Conservation (phyloP, 1,140 invertebrate species). For the Panagrolaimus sp. region DNA sequence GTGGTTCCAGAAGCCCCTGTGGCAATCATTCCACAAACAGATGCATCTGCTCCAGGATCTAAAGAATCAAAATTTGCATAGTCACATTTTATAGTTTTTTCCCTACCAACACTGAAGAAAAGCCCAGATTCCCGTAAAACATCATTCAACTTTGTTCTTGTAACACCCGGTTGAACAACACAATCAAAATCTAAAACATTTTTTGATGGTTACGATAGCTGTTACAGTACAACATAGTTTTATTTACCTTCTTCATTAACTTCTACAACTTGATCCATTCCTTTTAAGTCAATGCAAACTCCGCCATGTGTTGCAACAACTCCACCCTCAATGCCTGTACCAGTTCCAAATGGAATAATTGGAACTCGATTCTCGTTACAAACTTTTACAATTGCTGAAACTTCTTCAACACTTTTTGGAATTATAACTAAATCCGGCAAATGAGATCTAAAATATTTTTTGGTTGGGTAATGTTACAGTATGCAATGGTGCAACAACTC, state of each 20-base stretch:
- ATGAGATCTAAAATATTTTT: constrained; percentile 15
- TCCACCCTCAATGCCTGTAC: constrained; percentile 65
- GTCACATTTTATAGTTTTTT: background rate
- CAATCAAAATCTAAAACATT: too few relatives aligned
- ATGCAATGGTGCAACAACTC: constrained; percentile 13
- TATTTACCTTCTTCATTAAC: constrained; percentile 63
- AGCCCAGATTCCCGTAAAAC: constrained; percentile 64
- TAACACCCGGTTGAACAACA: constrained; percentile 64
- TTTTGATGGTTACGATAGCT: too few relatives aligned
- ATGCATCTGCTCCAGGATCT: constrained; percentile 67
- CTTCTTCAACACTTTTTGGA: constrained; percentile 62
- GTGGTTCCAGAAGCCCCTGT: constrained; percentile 67
- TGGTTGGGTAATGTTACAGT: background rate
- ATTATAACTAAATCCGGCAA: constrained; percentile 63
- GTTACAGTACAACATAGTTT: constrained; percentile 62
- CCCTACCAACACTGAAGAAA: constrained; percentile 65
- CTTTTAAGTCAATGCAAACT: constrained; percentile 20
- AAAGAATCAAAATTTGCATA: constrained; percentile 23
- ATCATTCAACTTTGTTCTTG: constrained; percentile 62
- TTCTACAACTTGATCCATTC: constrained; percentile 57
- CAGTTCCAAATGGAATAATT: constrained; percentile 66
- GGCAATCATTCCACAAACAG: constrained; percentile 66
- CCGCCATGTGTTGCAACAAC: constrained; percentile 50
- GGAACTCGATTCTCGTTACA: constrained; percentile 62
- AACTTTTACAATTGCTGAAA: constrained; percentile 61